Evolutionary conservation across 2,888 invertebrate genomes (phyloP), one percentile per base, ranked within the genome.

Genomic region (Carabus problematicus): DNA sequence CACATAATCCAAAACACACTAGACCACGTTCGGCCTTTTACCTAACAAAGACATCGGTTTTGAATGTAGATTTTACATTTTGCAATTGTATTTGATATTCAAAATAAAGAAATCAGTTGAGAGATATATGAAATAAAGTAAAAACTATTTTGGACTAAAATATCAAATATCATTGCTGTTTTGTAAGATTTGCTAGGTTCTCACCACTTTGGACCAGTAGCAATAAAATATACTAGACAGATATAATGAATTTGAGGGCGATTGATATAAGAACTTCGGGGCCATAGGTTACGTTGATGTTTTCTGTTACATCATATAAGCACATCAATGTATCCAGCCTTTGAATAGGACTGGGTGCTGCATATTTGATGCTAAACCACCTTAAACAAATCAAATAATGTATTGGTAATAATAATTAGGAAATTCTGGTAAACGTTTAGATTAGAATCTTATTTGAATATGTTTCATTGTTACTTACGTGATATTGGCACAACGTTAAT

Each of bases 211-310:
- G n/a, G 68, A 68, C 73, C 73, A 74, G 55, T 75, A 75, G 16
- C 66, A 55, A 59, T 74, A 74, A 66, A 72, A 75, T 8, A 72
- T 61, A 29, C 72, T 49, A 58, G 70, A 75, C 3, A 73, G 71
- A 42, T 40, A 74, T 64, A 41, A 72, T 59, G 61, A 72, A 72
- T 45, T 72, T 70, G n/a, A 72, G 49, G 4, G 54, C 56, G 16
- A 75, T 71, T 18, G 59, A 58, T 42, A 70, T 56, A 19, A 73
- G 40, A 40, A 74, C 47, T 70, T 71, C 72, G 29, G 72, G 16
- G 6, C 71, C 64, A 55, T 71, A 75, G 58, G 66, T 70, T 40
- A 41, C 40, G 59, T 73, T 74, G 9, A 72, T 66, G 49, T 47
- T 16, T 41, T 63, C 45, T 14, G 69, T 19, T 14, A 73, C 39